Conservation (phyloP, 2,113 vertebrate genomes). For the human (Homo sapiens) region GRCh38 chrX:51679501-51680000, state of each 20-base stretch:
- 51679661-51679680: not conserved
- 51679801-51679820: not conserved
- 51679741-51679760: not conserved
- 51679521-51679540: not conserved
- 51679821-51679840: too few relatives aligned
- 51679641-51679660: not conserved
- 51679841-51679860: not conserved
- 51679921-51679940: not conserved
- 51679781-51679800: not conserved
- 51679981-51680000: not conserved
- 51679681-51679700: not conserved
- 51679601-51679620: not conserved
- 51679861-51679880: not conserved
- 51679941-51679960: not conserved
- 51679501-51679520: not conserved
- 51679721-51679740: not conserved
- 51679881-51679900: not conserved
- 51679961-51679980: not conserved
- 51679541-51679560: not conserved
- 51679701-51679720: not conserved
- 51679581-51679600: too few relatives aligned
- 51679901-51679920: not conserved
- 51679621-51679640: not conserved
- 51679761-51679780: too few relatives aligned
- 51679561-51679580: not conserved